Evolutionary conservation across 2,113 vertebrate genomes (phyloP), one percentile per base, ranked within the genome.

Genomic region (Phalacrocorax brasilianus): DNA sequence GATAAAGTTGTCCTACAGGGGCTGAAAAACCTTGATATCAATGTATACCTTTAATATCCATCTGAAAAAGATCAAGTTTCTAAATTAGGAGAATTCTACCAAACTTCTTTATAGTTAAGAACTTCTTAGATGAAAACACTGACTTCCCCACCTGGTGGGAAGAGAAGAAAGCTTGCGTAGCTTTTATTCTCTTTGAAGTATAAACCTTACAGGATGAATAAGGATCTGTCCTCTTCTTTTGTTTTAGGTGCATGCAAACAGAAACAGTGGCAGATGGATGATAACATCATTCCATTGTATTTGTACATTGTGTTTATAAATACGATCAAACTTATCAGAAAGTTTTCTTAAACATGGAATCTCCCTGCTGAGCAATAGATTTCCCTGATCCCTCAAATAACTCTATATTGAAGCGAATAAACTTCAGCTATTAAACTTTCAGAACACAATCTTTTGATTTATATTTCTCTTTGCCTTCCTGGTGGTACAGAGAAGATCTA

Each of bases 361-460:
- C 17, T 85, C 89, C 56, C 28, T 91, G 27, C 32, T 5, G 1
- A 66, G 59, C 14, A 89, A 80, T 47, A 73, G 49, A 73, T 80
- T 52, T 84, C n/a, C 42, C 24, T 84, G 23, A 89, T 94, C 76
- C 32, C 26, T 52, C 74, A 80, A 66, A 59, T 26, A 84, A 32
- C 27, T 95, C 72, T 73, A 14, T 76, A 62, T 52, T 97, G 79
- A 86, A 88, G 13, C 18, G 78, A 94, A 93, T 83, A 93, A 85
- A 61, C 12, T 80, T 78, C 30, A 65, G 27, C 55, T 77, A 67
- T 68, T 86, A 94, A 94, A 78, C 50, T 81, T 95, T 92, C 68
- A 86, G 40, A 67, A 67, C 14, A 47, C n/a, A 80, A 7, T 52
- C 8, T 78, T 93, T 76, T 84, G 79, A 88, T 94, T 82, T 72